Conservation (phyloP, 2,888 invertebrate genomes). For the Drosophila basisetae region DNA sequence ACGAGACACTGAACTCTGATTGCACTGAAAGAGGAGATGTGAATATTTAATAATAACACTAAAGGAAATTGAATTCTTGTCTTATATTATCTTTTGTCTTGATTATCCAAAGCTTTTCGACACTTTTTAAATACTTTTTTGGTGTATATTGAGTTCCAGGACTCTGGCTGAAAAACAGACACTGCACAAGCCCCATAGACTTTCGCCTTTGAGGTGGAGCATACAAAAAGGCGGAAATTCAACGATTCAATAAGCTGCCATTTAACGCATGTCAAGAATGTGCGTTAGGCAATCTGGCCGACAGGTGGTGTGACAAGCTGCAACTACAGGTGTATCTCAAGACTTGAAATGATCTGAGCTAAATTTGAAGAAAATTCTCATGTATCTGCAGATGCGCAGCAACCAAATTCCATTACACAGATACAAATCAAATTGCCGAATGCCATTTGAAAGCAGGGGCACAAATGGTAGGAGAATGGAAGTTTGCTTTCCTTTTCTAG, state of each 20-base stretch:
- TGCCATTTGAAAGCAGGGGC: constrained; percentile 11
- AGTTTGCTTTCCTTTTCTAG: constrained; percentile 12
- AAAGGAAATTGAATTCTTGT: no score
- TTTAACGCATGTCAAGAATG: constrained; percentile 19
- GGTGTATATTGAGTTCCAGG: accelerated
- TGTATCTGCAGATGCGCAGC: constrained; percentile 59
- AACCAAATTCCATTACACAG: constrained; percentile 72
- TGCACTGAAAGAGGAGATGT: not conserved
- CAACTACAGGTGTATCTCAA: constrained; percentile 35
- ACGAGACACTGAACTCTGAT: not conserved
- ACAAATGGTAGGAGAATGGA: not conserved
- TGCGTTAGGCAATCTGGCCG: constrained; percentile 35
- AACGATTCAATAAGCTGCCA: constrained; percentile 16
- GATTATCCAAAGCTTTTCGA: not conserved
- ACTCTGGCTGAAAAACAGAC: not conserved
- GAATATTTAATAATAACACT: not conserved
- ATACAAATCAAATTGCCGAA: constrained; percentile 76
- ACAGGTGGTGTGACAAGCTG: constrained; percentile 51
- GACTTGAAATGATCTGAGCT: constrained; percentile 11
- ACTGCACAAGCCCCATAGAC: not conserved
- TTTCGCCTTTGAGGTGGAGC: not conserved
- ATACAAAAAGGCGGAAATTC: not conserved
- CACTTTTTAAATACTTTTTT: not conserved
- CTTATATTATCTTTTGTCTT: not conserved
- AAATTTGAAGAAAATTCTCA: constrained; percentile 17